These are phyloP conservation scores for Shargacucullia verbasci DNA, from an alignment of 2,888 invertebrate species.

Conservation along the genomic window DNA sequence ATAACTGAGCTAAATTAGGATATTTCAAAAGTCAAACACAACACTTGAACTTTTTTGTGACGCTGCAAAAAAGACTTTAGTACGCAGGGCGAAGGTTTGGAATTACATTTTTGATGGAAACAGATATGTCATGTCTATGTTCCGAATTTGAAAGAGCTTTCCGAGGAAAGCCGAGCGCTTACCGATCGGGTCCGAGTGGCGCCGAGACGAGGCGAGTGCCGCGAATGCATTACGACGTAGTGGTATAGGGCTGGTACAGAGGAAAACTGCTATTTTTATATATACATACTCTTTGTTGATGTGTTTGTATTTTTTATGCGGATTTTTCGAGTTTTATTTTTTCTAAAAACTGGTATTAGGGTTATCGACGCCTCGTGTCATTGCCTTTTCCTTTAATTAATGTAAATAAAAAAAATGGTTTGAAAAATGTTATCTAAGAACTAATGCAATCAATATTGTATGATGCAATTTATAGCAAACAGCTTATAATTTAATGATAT, in stretches of 20 bases:
- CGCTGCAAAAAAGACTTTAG: conserved; percentile 58
- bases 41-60: conserved; percentile 70
- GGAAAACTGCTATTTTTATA: conserved; percentile 62
- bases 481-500: neutral
- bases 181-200: conserved; percentile 87
- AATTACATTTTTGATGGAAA: conserved; percentile 58
- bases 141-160: conserved; percentile 85
- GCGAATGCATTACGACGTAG: conserved; percentile 86
- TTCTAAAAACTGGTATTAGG: neutral
- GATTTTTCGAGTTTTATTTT: conserved; percentile 19
- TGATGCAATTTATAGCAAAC: neutral
- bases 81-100: conserved; percentile 48
- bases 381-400: too few relatives aligned
- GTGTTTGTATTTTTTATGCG: conserved; percentile 31
- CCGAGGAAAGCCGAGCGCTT: conserved; percentile 83
- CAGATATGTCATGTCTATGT: conserved; percentile 82
- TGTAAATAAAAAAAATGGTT: neutral
- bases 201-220: conserved; percentile 84
- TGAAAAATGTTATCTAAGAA: conserved; percentile 4
- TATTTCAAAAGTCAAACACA: conserved; percentile 84
- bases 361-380: neutral
- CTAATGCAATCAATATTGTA: conserved; percentile 7
- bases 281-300: conserved; percentile 41
- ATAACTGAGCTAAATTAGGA: conserved; percentile 78
- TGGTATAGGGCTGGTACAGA: conserved; percentile 74